phyloP scores from a whole-genome alignment of 2,888 invertebrate species.

The Boloria euphrosyne region DNA sequence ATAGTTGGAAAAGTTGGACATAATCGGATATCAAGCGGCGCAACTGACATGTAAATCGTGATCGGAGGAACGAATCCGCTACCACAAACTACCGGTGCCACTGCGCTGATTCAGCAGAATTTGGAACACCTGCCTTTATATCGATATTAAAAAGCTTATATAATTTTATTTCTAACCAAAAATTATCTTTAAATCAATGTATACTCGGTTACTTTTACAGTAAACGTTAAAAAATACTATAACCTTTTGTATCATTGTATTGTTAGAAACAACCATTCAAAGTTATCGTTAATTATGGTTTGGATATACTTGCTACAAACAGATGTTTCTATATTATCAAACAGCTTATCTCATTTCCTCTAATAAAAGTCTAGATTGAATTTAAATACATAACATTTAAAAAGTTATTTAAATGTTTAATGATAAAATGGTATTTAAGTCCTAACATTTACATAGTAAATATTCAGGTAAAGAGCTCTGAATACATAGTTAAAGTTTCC shows the following conservation, averaged over 20 bases:
- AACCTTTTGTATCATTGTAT: constrained; percentile 36
- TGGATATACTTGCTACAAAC: constrained; percentile 50
- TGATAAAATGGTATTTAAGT: background rate
- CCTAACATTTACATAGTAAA: constrained; percentile 25
- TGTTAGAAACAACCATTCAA: constrained; percentile 53
- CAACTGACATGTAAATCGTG: constrained; percentile 81
- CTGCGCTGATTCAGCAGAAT: constrained; percentile 75
- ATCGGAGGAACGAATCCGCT: constrained; percentile 73
- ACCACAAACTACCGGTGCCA: constrained; percentile 79
- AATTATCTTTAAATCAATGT: constrained; percentile 1
- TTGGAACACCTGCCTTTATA: constrained; percentile 65
- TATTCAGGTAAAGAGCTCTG: constrained; percentile 42
- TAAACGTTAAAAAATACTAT: background rate
- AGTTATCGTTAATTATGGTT: constrained; percentile 59
- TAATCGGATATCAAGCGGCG: constrained; percentile 79
- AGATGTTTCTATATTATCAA: constrained; percentile 35
- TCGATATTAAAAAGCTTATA: constrained; percentile 23
- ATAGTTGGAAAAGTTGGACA: constrained; percentile 45
- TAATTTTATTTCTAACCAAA: constrained; percentile 15
- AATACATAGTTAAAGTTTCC: constrained; percentile 55
- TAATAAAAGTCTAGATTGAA: background rate
- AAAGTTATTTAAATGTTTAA: too few species aligned
- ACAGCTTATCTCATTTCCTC: constrained; percentile 14
- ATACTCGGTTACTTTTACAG: constrained; percentile 4
- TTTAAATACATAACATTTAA: background rate